A percentile compares a stretch with the other conserved stretches of the same genome.
phyloP scores from a whole-genome alignment of 2,113 vertebrate species.

The Lampris megalopsis region DNA sequence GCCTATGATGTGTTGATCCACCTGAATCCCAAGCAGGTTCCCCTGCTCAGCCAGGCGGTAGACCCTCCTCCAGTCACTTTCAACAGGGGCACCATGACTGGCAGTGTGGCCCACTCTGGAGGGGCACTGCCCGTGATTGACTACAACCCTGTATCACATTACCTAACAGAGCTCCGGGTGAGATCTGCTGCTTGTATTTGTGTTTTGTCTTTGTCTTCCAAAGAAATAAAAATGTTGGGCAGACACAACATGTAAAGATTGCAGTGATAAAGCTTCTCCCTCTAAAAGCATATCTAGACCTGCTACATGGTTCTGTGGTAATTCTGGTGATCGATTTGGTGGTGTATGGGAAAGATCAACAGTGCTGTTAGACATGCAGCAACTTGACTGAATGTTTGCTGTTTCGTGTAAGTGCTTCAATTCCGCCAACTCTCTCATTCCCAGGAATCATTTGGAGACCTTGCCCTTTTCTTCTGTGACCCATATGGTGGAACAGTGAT shows the following conservation, averaged over 20 bases:
- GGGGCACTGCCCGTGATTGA: conserved; percentile 88
- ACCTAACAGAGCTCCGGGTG: conserved; percentile 91
- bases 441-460: conserved; percentile 89
- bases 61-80: conserved; percentile 83
- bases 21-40: conserved; percentile 88
- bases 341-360: no score
- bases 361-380: no score
- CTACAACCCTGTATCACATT: conserved; percentile 90
- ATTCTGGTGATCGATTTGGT: no score
- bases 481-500: conserved; percentile 91
- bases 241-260: no score
- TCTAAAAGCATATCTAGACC: no score
- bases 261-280: no score
- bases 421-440: not conserved
- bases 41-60: conserved; percentile 86
- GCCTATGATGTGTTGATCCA: conserved; percentile 91
- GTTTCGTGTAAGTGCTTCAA: not conserved
- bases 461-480: conserved; percentile 96
- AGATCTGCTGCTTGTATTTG: conserved; percentile 47
- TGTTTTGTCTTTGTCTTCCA: no score
- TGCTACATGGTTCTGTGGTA: no score
- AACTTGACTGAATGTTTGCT: not conserved
- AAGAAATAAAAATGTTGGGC: no score
- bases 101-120: conserved; percentile 35
- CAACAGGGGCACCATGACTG: conserved; percentile 78